Base-by-base conservation (phyloP, 2,113 vertebrate species). In the Hydrolagus affinis region DNA sequence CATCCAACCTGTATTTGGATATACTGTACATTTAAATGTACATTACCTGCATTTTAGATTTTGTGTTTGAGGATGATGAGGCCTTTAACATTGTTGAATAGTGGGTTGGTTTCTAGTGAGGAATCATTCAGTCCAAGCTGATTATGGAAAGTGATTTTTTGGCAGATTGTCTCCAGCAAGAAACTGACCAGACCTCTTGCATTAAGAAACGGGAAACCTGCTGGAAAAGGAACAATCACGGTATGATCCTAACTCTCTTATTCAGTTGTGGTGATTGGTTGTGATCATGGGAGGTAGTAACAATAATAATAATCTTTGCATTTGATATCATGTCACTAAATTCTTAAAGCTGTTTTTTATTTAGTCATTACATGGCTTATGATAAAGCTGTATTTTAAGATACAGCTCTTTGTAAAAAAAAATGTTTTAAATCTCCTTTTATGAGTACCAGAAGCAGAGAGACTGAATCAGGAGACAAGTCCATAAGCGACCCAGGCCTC, bases 161-260 rank as follows among this genome's bases (percentile, higher is more conserved):
- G 86, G 86, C 90, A 99, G 98, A 93, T 99, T 86, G 96, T 99
- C 86, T 98, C 97, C 68, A 96, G 92, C 91, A 95, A 88, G 88
- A 96, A 90, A 86, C 83, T 98, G 8, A 97, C 95, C 6, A 94
- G 91, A 87, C 91, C 94, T 0, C 90, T 99, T 88, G 25, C 94
- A 23, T 89, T 97, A 85, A 95, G 91, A 89, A 90, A 96, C 91
- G 94, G 93, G 85, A 95, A 86, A 87, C 95, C 95, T 66, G 97
- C 97, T 44, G 98, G 97, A 44, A 95, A 86, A 88, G 97, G 97
- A 87, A 95, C 90, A 78, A 98, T 99, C 89, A 96, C 86, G 88
- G 98, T 99, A 91, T 91, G 66, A 9, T 32, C 17, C 9, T 17
- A 83, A 21, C 19, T 10, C 2, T 17, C 14, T 80, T 17, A 66